Evolutionary conservation across 1,140 invertebrate genomes (phyloP), one percentile per base, ranked within the genome.

Genomic region (Pogonomyrmex barbatus): DNA sequence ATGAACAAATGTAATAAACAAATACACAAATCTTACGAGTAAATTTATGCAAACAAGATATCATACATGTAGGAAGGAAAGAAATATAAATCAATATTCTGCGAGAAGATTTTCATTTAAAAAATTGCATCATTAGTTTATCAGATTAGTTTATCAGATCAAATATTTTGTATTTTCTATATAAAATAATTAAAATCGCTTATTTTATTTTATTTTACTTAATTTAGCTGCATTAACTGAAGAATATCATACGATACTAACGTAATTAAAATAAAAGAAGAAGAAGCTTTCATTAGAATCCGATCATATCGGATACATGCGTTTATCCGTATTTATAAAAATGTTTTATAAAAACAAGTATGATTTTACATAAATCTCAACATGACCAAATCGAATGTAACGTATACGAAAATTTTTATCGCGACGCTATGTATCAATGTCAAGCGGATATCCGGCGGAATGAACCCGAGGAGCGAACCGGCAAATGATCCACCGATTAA

Each of bases 401-500:
- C 63, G 10, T 30, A 39, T 58, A 83, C 68, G 45, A 78, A 78
- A 78, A 78, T 85, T 78, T 65, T 63, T 78, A 78, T 85, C 60
- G 82, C 73, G 30, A 85, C 36, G 47, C 60, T 65, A 78, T 85
- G 50, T 67, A 68, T 85, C 73, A 85, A 85, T 78, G 73, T 85
- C 73, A 54, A 85, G 76, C 73, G 82, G 73, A 85, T 85, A 77
- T 86, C 85, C 77, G 56, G 78, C 65, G 77, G 77, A 82, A 83
- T 77, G 50, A 56, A 83, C 56, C 36, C 73, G 82, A 67, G 71
- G 85, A 70, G 79, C 85, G 54, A 67, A 67, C 68, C 60, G 77
- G 75, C 60, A 87, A 88, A 86, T 88, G 81, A 88, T 88, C 75
- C 67, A 70, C 65, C 77, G 85, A 88, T 87, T 88, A 88, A 88